phyloP scores from a whole-genome alignment of 1,140 invertebrate genomes.

The Formica selysi region DNA sequence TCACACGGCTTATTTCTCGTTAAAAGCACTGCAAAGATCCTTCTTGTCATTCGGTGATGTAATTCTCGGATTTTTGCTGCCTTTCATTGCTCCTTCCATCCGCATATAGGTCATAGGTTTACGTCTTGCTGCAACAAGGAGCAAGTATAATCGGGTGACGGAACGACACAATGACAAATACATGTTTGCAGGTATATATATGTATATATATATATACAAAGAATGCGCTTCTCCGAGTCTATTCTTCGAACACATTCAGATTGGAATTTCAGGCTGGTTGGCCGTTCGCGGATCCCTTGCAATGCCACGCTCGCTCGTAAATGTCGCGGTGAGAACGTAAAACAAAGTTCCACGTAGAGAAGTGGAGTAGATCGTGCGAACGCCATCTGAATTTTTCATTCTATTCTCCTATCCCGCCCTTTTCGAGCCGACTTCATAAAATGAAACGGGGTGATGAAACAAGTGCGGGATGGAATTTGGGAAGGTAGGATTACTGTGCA shows the following conservation, averaged over 20 bases:
- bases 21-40: neutral
- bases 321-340: slow-evolving; percentile 56
- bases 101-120: neutral
- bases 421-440: slow-evolving; percentile 46
- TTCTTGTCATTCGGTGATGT: too few species aligned
- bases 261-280: slow-evolving; percentile 67
- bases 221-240: neutral
- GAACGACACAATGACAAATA: slow-evolving; percentile 39
- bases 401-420: neutral
- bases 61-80: slow-evolving; percentile 28
- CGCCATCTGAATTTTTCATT: slow-evolving; percentile 56
- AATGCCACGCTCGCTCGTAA: slow-evolving; percentile 46
- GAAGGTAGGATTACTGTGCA: neutral
- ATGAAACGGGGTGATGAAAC: slow-evolving; percentile 31
- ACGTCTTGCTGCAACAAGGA: slow-evolving; percentile 58
- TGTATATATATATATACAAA: neutral
- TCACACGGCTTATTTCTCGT: slow-evolving; percentile 21
- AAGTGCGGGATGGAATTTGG: neutral
- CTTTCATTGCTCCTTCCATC: slow-evolving; percentile 14
- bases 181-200: neutral
- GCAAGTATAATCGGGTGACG: slow-evolving; percentile 67
- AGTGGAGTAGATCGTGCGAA: slow-evolving; percentile 37
- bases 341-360: slow-evolving; percentile 40
- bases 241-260: slow-evolving; percentile 37
- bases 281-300: slow-evolving; percentile 2